Percentiles rank a stretch among this genome's conserved stretches.
These are phyloP conservation scores for Egretta garzetta DNA, from an alignment of 2,113 vertebrate species.

Conservation along the genomic window DNA sequence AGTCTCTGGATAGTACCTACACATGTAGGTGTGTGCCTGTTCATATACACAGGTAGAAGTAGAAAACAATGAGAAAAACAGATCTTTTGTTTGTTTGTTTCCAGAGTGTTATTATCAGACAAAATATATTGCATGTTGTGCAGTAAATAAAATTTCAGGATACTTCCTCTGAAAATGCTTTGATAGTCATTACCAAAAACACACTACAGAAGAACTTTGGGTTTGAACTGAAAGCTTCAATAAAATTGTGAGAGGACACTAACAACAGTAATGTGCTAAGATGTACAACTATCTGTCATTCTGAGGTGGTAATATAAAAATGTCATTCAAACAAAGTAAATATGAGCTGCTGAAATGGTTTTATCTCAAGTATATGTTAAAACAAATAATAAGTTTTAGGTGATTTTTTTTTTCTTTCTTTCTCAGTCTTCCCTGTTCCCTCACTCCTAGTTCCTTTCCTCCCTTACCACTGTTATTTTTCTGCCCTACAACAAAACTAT, in stretches of 20 bases:
- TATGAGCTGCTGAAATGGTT: neutral
- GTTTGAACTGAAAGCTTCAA: neutral
- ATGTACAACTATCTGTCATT: neutral
- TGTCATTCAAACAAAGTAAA: neutral
- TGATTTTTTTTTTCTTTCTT: neutral
- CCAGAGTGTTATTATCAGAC: neutral
- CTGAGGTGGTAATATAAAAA: neutral
- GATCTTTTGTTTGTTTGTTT: neutral
- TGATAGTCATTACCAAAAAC: neutral
- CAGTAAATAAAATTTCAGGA: neutral
- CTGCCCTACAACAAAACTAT: neutral
- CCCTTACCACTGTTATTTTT: accelerated
- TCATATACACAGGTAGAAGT: neutral
- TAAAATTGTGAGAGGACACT: neutral
- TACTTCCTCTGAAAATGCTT: neutral
- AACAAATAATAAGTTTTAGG: neutral
- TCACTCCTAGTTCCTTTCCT: neutral
- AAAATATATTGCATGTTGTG: neutral
- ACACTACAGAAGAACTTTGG: accelerated
- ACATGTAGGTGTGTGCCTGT: neutral
- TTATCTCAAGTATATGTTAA: neutral
- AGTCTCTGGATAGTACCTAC: accelerated
- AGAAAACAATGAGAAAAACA: neutral
- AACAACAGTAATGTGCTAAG: neutral
- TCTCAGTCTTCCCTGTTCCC: neutral